Base-by-base conservation (phyloP, 2,888 invertebrate genomes). In the Keiferia lycopersicella region DNA sequence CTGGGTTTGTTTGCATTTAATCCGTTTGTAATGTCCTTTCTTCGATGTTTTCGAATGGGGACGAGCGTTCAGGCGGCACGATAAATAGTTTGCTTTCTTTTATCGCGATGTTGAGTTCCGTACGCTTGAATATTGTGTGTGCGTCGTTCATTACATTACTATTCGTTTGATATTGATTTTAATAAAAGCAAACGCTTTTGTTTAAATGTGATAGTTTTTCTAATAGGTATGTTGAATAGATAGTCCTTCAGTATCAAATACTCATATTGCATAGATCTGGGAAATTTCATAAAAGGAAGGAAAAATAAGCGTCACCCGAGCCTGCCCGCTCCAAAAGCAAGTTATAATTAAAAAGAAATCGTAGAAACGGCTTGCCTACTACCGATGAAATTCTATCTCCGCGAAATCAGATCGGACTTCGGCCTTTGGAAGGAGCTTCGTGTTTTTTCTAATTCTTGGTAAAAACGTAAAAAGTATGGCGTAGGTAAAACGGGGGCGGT, bases 1-100 rank as follows among this genome's bases (percentile, higher is more conserved):
- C 74, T 75, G 80, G 79, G 78, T 80, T 79, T 88, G 88, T 88
- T 89, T 86, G 84, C 82, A 76, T 84, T 85, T 90, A 91, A 91
- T 91, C 90, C 84, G 82, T 87, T 85, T 88, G 84, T 86, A 79
- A 83, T 84, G 77, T 77, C 81, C 78, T 83, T 83, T 84, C 81
- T 83, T 73, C 76, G 72, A 78, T 83, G 84, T 86, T 81, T 76
- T 79, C 72, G 80, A 80, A 82, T 76, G 74, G 74, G 73, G 78
- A 77, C 78, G 79, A 79, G 73, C 68, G 66, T 70, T 67, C 68
- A 67, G 71, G 74, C 74, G 74, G 74, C 75, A 73, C 73, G 62
- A 74, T 66, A 73, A 68, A 68, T 71, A 67, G 66, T 66, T 67
- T 66, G 60, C 66, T 68, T 71, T 69, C 64, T 58, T 61, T 66